phyloP scores from a whole-genome alignment of 2,888 invertebrate genomes.

The Apomyelois bistriatella region DNA sequence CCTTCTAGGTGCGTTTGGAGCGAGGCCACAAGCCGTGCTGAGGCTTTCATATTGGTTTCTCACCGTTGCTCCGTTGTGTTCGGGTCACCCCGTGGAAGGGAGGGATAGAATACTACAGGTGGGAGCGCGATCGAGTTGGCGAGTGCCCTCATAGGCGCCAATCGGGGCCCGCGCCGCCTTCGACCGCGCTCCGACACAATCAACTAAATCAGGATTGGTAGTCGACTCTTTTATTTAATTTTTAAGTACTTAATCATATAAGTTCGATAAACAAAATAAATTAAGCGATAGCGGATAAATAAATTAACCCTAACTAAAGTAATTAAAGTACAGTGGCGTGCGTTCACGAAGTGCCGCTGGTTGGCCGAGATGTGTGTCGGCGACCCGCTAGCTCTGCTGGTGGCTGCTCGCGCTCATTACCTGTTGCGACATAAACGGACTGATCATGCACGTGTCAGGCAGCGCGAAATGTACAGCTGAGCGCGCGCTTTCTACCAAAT shows the following conservation, averaged over 20 bases:
- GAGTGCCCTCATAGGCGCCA: slow-evolving; percentile 39
- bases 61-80: slow-evolving; percentile 73
- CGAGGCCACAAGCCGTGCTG: slow-evolving; percentile 71
- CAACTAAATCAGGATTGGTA: slow-evolving; percentile 64
- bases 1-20: slow-evolving; percentile 69
- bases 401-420: slow-evolving; percentile 72
- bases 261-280: slow-evolving; percentile 77
- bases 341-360: slow-evolving; percentile 70
- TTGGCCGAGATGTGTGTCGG: slow-evolving; percentile 71
- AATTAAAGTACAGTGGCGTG: slow-evolving; percentile 75
- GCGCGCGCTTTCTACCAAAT: slow-evolving; percentile 70
- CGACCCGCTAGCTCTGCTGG: slow-evolving; percentile 69
- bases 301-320: slow-evolving; percentile 69
- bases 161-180: slow-evolving; percentile 39
- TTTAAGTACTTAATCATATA: slow-evolving; percentile 63
- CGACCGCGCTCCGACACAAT: slow-evolving; percentile 53
- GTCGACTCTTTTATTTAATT: slow-evolving; percentile 74
- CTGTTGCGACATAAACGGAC: slow-evolving; percentile 80
- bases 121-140: slow-evolving; percentile 53
- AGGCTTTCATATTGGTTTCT: slow-evolving; percentile 74
- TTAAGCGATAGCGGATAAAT: slow-evolving; percentile 78
- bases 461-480: slow-evolving; percentile 77
- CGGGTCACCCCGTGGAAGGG: slow-evolving; percentile 63
- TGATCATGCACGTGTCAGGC: slow-evolving; percentile 79
- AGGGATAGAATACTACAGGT: slow-evolving; percentile 40